Percentiles rank a stretch among this genome's conserved stretches.
phyloP scores from a whole-genome alignment of 1,140 invertebrate species.

The Probaryconus sp. region DNA sequence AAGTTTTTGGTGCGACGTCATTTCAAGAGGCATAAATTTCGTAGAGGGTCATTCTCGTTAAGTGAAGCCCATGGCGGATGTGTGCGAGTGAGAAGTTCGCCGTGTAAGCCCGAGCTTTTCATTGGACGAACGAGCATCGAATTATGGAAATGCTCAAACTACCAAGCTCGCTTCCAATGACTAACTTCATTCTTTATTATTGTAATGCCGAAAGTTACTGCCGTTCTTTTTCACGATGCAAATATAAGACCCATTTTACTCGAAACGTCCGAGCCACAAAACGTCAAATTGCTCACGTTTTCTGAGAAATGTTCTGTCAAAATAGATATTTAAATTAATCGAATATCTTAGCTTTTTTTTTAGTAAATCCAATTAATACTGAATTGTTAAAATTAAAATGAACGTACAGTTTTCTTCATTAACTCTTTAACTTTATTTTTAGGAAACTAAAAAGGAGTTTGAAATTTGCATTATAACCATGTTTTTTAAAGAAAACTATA shows the following conservation, averaged over 20 bases:
- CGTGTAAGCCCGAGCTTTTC: conserved; percentile 70
- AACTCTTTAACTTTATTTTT: no score
- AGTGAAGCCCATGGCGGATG: conserved; percentile 22
- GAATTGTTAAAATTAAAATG: no score
- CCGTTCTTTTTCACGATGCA: conserved; percentile 39
- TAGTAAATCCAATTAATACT: no score
- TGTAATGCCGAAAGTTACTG: conserved; percentile 74
- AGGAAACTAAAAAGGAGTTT: no score
- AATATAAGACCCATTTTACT: conserved; percentile 30
- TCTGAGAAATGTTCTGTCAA: no score
- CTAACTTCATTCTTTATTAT: conserved; percentile 74
- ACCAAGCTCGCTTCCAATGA: conserved; percentile 44
- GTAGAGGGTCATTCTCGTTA: conserved; percentile 32
- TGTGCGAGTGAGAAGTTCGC: conserved; percentile 3
- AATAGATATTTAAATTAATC: no score
- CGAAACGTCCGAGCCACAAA: no score
- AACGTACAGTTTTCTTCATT: no score
- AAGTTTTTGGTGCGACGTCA: conserved; percentile 16
- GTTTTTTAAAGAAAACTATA: no score
- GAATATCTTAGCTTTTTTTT: no score
- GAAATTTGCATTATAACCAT: no score
- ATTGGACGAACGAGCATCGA: conserved; percentile 65
- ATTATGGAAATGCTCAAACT: conserved; percentile 72
- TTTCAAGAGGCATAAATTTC: conserved; percentile 24
- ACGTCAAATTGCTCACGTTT: no score